phyloP scores from a whole-genome alignment of 92 coral and sea anemone species.

The Palythoa grandis region DNA sequence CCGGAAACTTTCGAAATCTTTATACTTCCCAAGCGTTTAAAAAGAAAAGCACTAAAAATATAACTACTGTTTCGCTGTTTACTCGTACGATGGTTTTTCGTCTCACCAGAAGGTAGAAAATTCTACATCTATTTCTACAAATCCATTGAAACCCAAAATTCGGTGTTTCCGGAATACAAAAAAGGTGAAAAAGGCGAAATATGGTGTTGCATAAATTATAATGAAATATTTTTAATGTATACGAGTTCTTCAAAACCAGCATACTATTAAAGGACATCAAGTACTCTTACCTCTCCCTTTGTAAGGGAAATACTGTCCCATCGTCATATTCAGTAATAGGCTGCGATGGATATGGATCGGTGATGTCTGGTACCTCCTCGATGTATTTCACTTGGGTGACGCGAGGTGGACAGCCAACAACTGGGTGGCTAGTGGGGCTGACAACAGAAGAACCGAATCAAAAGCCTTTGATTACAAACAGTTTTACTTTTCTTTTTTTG shows the following conservation, averaged over 20 bases:
- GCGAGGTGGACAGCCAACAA: constrained; percentile 34
- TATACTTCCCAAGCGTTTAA: no score
- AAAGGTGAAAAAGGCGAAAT: no score
- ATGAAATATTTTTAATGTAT: background rate
- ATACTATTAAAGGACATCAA: background rate
- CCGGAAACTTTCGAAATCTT: no score
- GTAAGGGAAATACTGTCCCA: constrained; percentile 61
- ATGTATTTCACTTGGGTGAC: constrained; percentile 69
- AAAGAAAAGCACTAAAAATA: no score
- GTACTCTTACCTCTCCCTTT: constrained; percentile 74
- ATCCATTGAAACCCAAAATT: no score
- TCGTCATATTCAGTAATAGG: constrained; percentile 73
- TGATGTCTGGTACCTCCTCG: constrained; percentile 57
- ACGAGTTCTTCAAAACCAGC: background rate
- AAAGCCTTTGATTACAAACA: background rate
- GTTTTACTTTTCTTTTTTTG: no score
- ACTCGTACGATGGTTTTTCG: no score
- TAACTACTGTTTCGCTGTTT: no score
- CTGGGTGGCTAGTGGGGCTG: constrained; percentile 40
- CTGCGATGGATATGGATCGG: constrained; percentile 56
- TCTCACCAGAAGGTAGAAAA: no score
- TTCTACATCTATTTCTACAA: no score
- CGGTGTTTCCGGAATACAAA: no score
- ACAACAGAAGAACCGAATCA: background rate
- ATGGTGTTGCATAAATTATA: no score